phyloP scores from a whole-genome alignment of 2,797 vertebrate genomes.

The Tragelaphus eurycerus region DNA sequence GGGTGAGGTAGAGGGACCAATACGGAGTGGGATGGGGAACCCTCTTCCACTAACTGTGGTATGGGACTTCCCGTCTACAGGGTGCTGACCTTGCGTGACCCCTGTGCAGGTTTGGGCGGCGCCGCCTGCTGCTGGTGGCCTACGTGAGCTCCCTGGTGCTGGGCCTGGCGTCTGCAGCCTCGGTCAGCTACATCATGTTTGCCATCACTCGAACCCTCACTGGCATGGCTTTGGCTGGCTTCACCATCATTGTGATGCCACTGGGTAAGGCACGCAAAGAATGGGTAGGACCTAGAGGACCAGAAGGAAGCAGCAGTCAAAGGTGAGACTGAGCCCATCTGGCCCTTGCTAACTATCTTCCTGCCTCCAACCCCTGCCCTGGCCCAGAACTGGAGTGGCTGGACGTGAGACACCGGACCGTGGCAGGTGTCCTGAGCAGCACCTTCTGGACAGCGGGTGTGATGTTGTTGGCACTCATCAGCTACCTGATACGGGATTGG shows the following conservation, averaged over 20 bases:
- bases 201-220: constrained; percentile 85
- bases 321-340: background rate
- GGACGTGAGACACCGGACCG: constrained; percentile 86
- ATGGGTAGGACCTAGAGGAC: background rate
- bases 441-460: constrained; percentile 88
- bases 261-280: constrained; percentile 80
- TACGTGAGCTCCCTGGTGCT: constrained; percentile 77
- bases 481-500: constrained; percentile 90
- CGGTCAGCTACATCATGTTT: constrained; percentile 89
- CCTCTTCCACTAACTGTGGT: background rate
- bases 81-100: background rate
- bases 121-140: constrained; percentile 85
- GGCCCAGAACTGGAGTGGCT: constrained; percentile 90
- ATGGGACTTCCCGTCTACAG: background rate
- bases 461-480: constrained; percentile 88
- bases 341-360: constrained; percentile 2
- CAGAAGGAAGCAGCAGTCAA: background rate
- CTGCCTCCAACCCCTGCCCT: background rate
- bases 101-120: constrained; percentile 88
- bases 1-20: background rate
- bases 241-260: constrained; percentile 87
- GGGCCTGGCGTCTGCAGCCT: constrained; percentile 83
- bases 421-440: constrained; percentile 84
- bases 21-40: background rate
- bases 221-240: constrained; percentile 85